Evolutionary conservation across 2,113 vertebrate species (phyloP), one percentile per base, ranked within the genome.

Genomic region (Illadopsis cleaveri): DNA sequence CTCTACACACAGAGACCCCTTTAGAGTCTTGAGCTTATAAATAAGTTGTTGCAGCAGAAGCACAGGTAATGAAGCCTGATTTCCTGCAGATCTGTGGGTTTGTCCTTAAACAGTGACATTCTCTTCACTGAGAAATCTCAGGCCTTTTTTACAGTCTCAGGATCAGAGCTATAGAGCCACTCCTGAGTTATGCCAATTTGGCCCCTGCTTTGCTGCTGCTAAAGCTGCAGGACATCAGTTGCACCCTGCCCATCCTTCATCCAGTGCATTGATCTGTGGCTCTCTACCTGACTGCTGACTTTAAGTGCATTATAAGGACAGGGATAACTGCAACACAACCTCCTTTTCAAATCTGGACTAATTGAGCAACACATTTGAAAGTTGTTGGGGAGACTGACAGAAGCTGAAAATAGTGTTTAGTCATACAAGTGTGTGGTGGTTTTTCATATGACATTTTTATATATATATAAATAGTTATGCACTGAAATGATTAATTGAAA

Each of bases 1-100:
- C 80, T 76, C 65, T 69, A 61, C 6, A 85, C 62, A 47, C 23
- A 64, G 57, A 70, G 25, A 62, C 45, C 23, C 18, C 37, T 81
- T 83, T 25, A n/a, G 40, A 80, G 58, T 65, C 54, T 45, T 44
- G 24, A 83, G n/a, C 54, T 70, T 78, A 40, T 38, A 12, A 69
- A 22, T 38, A 93, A 58, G 33, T 66, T 70, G 45, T 73, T 87
- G 35, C 44, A 94, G 57, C 33, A 90, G 58, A 82, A 78, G 42
- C 56, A 75, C 23, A 62, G 23, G 72, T 28, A 62, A 35, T 33
- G 61, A 89, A 84, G 35, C 47, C 69, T 11, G 10, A 83, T 76
- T 62, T 89, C 62, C 64, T 62, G 24, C 30, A 81, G n/a, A 66
- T 54, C 28, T 42, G 28, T 58, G 68, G 21, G 14, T 65, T 53